Evolutionary conservation across 2,797 vertebrate species (phyloP), one percentile per base, ranked within the genome.

Genomic region (Paedocypris micromegethes): DNA sequence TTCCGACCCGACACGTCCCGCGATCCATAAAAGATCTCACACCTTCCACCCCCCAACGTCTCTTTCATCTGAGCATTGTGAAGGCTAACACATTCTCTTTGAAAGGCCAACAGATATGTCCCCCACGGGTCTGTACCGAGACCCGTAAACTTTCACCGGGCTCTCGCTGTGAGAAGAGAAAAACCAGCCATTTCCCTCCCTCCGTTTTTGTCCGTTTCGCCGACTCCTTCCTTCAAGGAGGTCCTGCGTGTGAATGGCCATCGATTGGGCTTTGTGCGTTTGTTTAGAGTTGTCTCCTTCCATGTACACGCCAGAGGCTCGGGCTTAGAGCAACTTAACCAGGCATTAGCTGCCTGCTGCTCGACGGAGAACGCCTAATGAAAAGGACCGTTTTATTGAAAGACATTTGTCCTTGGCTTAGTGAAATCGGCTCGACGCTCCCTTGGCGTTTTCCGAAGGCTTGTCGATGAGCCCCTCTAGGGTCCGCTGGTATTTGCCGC

Each of bases 291-390:
- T 6, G 4, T 58, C 54, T 46, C 50, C n/a, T 60, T 64, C 39
- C 9, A 52, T 50, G 59, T 47, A 58, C 64, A 70, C 56, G 47
- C 82, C 78, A 78, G 77, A 4, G 79, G 82, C 79, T 73, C 72
- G 72, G 81, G 79, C 78, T 87, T 88, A 85, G 80, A 87, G 85
- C 81, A 81, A 81, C 80, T 85, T 86, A 86, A 78, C 81, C 73
- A 73, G 79, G 81, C 83, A 83, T 86, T 87, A 87, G 79, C 81
- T 70, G 48, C 64, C 67, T 66, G 74, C 66, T 69, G 66, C 52
- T 56, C 42, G 55, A 51, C 57, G 49, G 70, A 72, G 79, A 82
- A 77, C 9, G 79, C 79, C 79, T 82, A 77, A 84, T 84, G 83
- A 84, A 85, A 86, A 83, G 81, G 74, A 74, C 55, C 49, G 72